Evolutionary conservation across 2,113 vertebrate genomes (phyloP), one percentile per base, ranked within the genome.

Genomic region (Trematomus loennbergii): DNA sequence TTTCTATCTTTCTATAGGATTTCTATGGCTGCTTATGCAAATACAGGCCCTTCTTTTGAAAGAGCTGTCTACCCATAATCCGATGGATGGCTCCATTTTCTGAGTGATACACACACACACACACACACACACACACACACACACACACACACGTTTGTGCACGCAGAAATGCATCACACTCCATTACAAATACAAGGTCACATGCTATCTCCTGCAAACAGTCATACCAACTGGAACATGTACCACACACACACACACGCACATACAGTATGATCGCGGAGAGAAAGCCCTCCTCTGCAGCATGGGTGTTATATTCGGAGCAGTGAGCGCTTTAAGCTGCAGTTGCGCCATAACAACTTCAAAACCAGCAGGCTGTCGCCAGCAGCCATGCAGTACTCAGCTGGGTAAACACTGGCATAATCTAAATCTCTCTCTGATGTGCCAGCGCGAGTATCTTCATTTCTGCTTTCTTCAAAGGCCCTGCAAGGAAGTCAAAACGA

Each of bases 41-140:
- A 92, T 93, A 79, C 79, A 58, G 87, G 65, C 87, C n/a, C 81
- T 86, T 60, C 87, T 92, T 90, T 91, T 92, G 81, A 89, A 89
- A 89, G 86, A 90, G 81, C 93, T 88, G 91, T 93, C 92, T 87
- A 57, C 81, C 81, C 90, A 83, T 93, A 94, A 94, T 94, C 92
- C 88, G 66, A 89, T 71, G 91, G 91, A 94, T 91, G 91, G 91
- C 92, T 94, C 92, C 92, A 92, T 94, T 93, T 93, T 88, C 78
- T 4, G 15, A 55, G 81, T 55, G 29, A 58, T 57, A 29, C 83
- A 87, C 82, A 57, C 79, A 72, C 60, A 67, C 64, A n/a, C n/a
- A n/a, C n/a, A n/a, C n/a, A n/a, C n/a, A n/a, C n/a, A n/a, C n/a
- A n/a, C n/a, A n/a, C n/a, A n/a, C n/a, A n/a, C n/a, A n/a, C n/a